These are phyloP conservation scores for Conistra vaccinii DNA, from an alignment of 2,888 invertebrate genomes.

Conservation along the genomic window DNA sequence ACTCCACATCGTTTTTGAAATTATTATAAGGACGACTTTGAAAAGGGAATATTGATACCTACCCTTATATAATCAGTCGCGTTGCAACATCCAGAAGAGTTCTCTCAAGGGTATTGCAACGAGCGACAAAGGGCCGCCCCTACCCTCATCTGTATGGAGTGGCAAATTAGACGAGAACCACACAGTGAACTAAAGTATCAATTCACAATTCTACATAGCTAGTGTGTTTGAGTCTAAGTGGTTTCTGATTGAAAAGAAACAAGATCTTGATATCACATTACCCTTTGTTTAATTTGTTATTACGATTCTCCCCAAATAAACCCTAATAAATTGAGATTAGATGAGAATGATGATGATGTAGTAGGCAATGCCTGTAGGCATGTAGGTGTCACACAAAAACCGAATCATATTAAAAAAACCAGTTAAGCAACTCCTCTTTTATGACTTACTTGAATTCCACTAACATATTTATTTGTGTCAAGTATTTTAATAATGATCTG, in stretches of 20 bases:
- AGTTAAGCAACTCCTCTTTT: not conserved
- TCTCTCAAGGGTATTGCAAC: conserved; percentile 13
- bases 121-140: conserved; percentile 4
- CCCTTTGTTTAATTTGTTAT: not conserved
- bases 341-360: too few species aligned
- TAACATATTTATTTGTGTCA: not conserved
- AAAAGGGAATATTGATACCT: not conserved
- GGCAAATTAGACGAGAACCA: conserved; percentile 9
- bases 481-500: conserved; percentile 8
- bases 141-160: conserved; percentile 6
- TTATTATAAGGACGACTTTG: too few species aligned
- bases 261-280: not conserved
- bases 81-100: conserved; percentile 17
- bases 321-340: not conserved
- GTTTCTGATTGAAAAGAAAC: not conserved
- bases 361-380: too few species aligned
- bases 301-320: not conserved
- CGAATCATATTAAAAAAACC: not conserved
- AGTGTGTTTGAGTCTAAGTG: not conserved
- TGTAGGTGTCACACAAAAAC: not conserved
- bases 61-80: not conserved
- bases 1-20: too few species aligned
- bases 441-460: not conserved
- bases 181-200: not conserved
- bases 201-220: not conserved